These are phyloP conservation scores for Axinella damicornis DNA, from an alignment of 37 sponge, comb jelly and placozoan genomes.

Conservation along the genomic window DNA sequence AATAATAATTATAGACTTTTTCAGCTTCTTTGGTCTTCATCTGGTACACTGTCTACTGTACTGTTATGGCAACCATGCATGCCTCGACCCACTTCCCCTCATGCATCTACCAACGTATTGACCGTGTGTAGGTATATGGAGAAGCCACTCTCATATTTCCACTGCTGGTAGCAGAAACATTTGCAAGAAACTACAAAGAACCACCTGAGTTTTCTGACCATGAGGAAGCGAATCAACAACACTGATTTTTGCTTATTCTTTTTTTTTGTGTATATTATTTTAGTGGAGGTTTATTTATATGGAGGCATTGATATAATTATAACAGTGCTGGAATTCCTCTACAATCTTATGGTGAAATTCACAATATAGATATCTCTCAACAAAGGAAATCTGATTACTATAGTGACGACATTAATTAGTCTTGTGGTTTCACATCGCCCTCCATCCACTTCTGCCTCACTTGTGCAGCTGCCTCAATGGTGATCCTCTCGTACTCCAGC, in stretches of 20 bases:
- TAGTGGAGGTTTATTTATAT: background rate
- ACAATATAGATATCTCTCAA: no score
- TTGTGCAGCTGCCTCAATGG: conserved; percentile 49
- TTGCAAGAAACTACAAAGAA: conserved; percentile 59
- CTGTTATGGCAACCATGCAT: no score
- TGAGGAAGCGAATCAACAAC: no score
- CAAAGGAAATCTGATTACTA: no score
- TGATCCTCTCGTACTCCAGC: conserved; percentile 32
- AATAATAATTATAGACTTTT: no score
- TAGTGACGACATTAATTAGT: no score
- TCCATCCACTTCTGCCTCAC: conserved; percentile 51
- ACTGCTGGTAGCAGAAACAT: conserved; percentile 94
- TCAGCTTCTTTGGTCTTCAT: no score
- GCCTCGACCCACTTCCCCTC: background rate
- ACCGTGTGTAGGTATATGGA: conserved; percentile 25
- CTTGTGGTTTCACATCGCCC: background rate
- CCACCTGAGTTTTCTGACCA: conserved; percentile 4
- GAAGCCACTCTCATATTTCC: conserved; percentile 81
- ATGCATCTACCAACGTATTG: background rate
- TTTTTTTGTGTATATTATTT: background rate
- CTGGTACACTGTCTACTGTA: no score
- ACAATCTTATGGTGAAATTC: background rate
- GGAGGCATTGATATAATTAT: no score
- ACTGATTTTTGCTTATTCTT: background rate
- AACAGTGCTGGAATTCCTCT: background rate